A percentile compares a stretch with the other conserved stretches of the same genome.
Evolutionary conservation across 2,113 vertebrate genomes (phyloP).

Genomic region (Hippocampus comes): DNA sequence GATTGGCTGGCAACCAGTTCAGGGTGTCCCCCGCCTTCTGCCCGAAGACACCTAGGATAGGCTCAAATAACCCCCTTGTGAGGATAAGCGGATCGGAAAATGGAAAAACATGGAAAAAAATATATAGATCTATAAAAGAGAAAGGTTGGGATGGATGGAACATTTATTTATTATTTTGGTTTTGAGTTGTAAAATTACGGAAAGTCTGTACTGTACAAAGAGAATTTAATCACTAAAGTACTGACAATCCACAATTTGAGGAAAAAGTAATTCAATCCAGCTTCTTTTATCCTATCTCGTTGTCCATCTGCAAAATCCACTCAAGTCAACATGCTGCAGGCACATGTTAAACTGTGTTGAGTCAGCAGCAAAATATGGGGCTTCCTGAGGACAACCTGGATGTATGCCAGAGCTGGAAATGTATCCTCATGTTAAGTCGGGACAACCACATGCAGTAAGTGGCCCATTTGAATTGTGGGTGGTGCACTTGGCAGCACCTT

Average conservation of each 20-base stretch:
- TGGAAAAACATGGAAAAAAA: too few relatives aligned
- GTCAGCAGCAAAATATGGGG: conserved; percentile 26
- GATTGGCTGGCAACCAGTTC: too few relatives aligned
- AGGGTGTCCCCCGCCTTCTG: too few relatives aligned
- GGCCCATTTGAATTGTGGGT: background rate
- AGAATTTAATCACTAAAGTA: background rate
- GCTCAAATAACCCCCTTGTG: too few relatives aligned
- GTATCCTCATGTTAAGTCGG: conserved; percentile 9
- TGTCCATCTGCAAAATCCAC: background rate
- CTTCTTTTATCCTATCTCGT: background rate
- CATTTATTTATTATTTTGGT: background rate
- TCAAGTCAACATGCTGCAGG: background rate
- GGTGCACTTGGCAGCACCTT: background rate
- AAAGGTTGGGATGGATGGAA: too few relatives aligned
- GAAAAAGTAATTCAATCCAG: background rate
- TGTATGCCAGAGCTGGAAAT: conserved; percentile 17
- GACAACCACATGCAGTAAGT: background rate
- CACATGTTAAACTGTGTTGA: background rate
- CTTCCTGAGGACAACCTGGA: conserved; percentile 34
- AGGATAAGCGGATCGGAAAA: too few relatives aligned
- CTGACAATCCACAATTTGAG: background rate
- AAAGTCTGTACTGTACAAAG: background rate
- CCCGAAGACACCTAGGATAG: too few relatives aligned
- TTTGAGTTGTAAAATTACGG: background rate
- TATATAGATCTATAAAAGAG: too few relatives aligned